A percentile compares a stretch with the other conserved stretches of the same genome.
Evolutionary conservation across 1,140 invertebrate species (phyloP).

Genomic region (Eulimnadia texana): DNA sequence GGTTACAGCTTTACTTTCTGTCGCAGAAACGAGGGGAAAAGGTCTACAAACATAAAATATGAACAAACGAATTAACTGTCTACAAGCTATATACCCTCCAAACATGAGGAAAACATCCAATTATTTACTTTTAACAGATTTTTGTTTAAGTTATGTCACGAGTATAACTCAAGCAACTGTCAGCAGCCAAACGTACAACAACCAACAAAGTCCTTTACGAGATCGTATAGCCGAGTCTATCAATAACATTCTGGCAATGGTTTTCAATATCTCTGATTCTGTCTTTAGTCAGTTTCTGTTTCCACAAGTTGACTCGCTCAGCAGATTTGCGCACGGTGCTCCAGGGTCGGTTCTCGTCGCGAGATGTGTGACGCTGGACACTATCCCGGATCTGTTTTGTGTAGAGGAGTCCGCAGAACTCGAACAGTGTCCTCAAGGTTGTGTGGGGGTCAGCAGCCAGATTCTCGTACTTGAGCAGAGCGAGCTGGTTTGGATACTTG

Average conservation of each 20-base stretch:
- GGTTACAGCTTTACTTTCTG: too few species aligned
- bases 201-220: too few species aligned
- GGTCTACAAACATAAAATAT: too few species aligned
- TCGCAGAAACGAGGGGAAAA: too few species aligned
- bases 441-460: constrained; percentile 22
- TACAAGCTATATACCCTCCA: too few species aligned
- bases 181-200: too few species aligned
- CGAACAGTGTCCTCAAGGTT: constrained; percentile 22
- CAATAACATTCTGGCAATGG: constrained; percentile 19
- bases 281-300: constrained; percentile 20
- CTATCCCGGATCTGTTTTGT: constrained; percentile 16
- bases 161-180: too few species aligned
- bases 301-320: constrained; percentile 21
- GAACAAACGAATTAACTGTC: too few species aligned
- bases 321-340: constrained; percentile 22
- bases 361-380: constrained; percentile 19
- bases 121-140: too few species aligned
- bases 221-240: constrained; percentile 20
- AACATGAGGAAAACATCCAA: too few species aligned
- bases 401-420: constrained; percentile 22
- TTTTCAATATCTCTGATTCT: constrained; percentile 21
- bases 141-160: too few species aligned
- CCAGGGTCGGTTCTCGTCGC: constrained; percentile 21
- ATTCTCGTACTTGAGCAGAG: constrained; percentile 25
- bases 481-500: constrained; percentile 49